phyloP scores from a whole-genome alignment of 2,113 vertebrate genomes.

The Myrmophylax atrothorax region DNA sequence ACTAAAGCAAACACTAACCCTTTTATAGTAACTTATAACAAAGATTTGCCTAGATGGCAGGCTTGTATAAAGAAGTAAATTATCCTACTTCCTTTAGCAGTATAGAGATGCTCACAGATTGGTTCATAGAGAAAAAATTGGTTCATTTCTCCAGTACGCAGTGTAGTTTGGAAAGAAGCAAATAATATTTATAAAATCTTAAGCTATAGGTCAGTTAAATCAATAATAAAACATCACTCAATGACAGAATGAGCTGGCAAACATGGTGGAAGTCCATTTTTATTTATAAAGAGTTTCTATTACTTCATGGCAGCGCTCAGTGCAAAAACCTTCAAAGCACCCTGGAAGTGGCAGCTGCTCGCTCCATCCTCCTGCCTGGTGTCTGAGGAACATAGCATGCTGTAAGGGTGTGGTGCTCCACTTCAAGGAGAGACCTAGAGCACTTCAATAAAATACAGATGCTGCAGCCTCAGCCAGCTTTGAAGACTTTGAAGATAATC shows the following conservation, averaged over 20 bases:
- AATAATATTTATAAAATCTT: neutral
- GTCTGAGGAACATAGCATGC: neutral
- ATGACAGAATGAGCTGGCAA: neutral
- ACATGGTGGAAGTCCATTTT: neutral
- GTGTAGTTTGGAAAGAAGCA: neutral
- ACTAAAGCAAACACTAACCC: conserved; percentile 23
- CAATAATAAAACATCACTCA: neutral
- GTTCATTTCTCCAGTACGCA: neutral
- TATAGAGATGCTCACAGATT: neutral
- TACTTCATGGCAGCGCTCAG: neutral
- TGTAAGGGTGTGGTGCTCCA: neutral
- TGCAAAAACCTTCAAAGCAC: neutral
- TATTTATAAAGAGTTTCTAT: neutral
- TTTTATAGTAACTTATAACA: conserved; percentile 40
- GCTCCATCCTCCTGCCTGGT: neutral
- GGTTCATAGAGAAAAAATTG: neutral
- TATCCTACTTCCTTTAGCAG: neutral
- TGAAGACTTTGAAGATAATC: conserved; percentile 48
- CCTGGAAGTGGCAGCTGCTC: neutral
- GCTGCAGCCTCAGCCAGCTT: conserved; percentile 27
- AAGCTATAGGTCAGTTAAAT: neutral
- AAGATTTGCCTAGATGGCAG: conserved; percentile 67
- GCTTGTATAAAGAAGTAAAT: conserved; percentile 64
- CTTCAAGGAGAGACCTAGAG: neutral
- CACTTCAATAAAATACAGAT: conserved; percentile 17